A percentile compares a stretch with the other conserved stretches of the same genome.
Conservation (phyloP, 2,888 invertebrate genomes). For the Lepidocyrtinus sp. region DNA sequence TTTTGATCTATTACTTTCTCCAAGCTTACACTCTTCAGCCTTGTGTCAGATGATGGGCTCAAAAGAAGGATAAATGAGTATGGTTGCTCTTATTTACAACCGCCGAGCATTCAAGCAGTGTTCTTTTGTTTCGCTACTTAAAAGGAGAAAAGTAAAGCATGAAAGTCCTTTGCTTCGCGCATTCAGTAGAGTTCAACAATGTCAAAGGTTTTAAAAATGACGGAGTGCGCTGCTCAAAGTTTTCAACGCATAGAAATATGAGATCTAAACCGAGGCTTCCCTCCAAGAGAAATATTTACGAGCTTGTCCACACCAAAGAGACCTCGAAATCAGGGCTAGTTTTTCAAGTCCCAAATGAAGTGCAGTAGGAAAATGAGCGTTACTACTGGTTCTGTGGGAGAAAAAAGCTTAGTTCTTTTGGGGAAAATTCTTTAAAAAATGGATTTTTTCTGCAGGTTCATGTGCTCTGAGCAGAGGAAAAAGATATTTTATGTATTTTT, state of each 20-base stretch:
- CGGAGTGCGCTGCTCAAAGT: not conserved
- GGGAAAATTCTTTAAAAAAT: too few relatives aligned
- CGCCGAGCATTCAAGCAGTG: too few relatives aligned
- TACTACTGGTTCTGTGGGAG: not conserved
- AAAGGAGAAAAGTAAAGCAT: too few relatives aligned
- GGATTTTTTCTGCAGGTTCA: too few relatives aligned
- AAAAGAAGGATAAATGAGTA: conserved; percentile 9
- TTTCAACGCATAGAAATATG: conserved; percentile 4
- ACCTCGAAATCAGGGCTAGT: conserved; percentile 5
- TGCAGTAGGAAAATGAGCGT: not conserved
- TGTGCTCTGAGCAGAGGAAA: not conserved
- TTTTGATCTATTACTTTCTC: too few relatives aligned
- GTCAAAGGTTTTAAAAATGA: conserved; percentile 13
- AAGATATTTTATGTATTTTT: conserved; percentile 15
- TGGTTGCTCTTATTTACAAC: not conserved
- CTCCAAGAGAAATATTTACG: conserved; percentile 39
- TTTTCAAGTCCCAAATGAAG: conserved; percentile 17
- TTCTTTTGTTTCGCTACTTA: too few relatives aligned
- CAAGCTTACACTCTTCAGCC: too few relatives aligned
- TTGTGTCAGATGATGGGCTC: too few relatives aligned
- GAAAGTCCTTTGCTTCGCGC: too few relatives aligned
- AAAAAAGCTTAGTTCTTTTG: too few relatives aligned
- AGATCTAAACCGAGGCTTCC: not conserved
- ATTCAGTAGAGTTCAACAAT: conserved; percentile 19
- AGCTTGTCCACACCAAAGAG: conserved; percentile 30